Evolutionary conservation across 2,888 invertebrate species (phyloP).

Genomic region (Chamaedrilus cognettii): DNA sequence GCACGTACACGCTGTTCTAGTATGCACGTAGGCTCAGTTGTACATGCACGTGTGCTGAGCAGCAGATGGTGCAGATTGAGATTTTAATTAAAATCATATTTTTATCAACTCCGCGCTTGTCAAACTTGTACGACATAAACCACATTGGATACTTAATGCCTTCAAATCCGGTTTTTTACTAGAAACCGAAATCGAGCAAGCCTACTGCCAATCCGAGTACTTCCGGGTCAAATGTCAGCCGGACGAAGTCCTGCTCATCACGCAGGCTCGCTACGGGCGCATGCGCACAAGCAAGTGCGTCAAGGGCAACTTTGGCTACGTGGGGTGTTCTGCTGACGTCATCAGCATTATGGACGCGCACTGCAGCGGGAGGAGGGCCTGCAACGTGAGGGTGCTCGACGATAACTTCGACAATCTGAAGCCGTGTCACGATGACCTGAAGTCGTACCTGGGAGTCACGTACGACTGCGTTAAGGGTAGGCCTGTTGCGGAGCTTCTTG

Average conservation of each 20-base stretch:
- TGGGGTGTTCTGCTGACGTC: slow-evolving; percentile 25
- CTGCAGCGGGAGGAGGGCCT: slow-evolving; percentile 18
- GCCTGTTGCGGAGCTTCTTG: too few species aligned
- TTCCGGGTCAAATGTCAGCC: slow-evolving; percentile 15
- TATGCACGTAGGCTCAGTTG: too few species aligned
- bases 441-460: slow-evolving; percentile 23
- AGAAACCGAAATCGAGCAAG: too few species aligned
- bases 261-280: slow-evolving; percentile 19
- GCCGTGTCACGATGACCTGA: slow-evolving; percentile 29
- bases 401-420: slow-evolving; percentile 25
- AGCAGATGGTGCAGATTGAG: too few species aligned
- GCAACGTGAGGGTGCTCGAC: slow-evolving; percentile 23
- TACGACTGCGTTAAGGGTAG: slow-evolving; percentile 24
- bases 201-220: slow-evolving; percentile 28
- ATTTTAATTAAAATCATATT: too few species aligned
- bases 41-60: too few species aligned
- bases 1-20: too few species aligned
- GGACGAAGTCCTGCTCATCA: slow-evolving; percentile 17
- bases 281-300: slow-evolving; percentile 21
- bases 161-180: too few species aligned
- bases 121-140: too few species aligned
- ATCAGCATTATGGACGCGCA: slow-evolving; percentile 17
- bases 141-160: too few species aligned
- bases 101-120: too few species aligned
- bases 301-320: slow-evolving; percentile 25